phyloP scores from a whole-genome alignment of 2,113 vertebrate species.

The Lepus americanus region DNA sequence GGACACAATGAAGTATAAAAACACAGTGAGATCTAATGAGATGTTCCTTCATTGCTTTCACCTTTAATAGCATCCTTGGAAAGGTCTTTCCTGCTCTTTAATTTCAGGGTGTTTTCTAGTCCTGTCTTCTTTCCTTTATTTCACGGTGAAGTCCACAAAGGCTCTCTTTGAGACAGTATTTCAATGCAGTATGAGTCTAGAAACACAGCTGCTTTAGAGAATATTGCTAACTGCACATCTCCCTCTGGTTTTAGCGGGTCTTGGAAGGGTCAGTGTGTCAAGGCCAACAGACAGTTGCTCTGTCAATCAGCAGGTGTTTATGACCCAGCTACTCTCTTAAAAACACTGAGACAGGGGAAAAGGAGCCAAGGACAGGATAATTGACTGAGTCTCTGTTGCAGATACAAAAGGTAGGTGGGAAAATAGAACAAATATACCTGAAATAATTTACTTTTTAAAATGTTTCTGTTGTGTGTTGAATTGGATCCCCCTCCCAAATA shows the following conservation, averaged over 20 bases:
- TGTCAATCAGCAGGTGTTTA: neutral
- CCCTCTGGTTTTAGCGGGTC: neutral
- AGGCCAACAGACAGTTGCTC: neutral
- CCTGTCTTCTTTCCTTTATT: neutral
- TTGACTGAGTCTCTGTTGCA: neutral
- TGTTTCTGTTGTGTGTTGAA: neutral
- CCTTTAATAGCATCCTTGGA: constrained; percentile 54
- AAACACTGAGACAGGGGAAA: neutral
- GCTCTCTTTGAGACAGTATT: neutral
- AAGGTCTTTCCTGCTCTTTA: neutral
- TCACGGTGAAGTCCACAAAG: neutral
- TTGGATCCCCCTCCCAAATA: neutral
- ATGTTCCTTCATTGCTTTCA: constrained; percentile 55
- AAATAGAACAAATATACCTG: neutral
- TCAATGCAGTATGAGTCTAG: neutral
- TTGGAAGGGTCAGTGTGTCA: neutral
- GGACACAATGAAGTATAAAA: constrained; percentile 60
- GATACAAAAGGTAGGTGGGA: neutral
- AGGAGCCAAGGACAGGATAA: neutral
- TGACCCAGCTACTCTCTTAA: neutral
- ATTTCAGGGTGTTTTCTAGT: neutral
- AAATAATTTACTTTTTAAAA: neutral
- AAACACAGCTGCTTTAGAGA: neutral
- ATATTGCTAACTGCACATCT: neutral
- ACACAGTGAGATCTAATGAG: constrained; percentile 22